Conservation (phyloP, 2,113 vertebrate genomes). For the Pagrus major region DNA sequence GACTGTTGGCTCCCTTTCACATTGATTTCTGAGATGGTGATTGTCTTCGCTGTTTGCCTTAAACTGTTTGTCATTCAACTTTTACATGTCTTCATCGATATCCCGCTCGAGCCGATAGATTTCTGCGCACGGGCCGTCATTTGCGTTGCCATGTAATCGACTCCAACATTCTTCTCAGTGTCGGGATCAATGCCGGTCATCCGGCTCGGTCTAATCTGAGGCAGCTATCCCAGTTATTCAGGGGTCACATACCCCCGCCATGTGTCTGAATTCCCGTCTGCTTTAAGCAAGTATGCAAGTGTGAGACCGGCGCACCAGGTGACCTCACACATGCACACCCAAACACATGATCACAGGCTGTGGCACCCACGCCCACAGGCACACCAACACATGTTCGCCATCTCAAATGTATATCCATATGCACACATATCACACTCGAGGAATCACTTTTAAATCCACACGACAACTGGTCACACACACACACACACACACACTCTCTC, state of each 20-base stretch:
- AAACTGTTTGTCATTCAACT: conserved; percentile 72
- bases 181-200: conserved; percentile 68
- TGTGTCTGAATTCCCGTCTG: conserved; percentile 71
- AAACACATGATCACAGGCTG: too few relatives aligned
- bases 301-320: conserved; percentile 24
- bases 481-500: conserved; percentile 26
- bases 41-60: conserved; percentile 58
- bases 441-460: conserved; percentile 50
- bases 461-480: conserved; percentile 68
- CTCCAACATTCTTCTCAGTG: conserved; percentile 49
- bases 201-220: conserved; percentile 64
- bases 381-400: conserved; percentile 46
- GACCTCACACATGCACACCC: conserved; percentile 31
- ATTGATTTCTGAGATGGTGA: conserved; percentile 68
- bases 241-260: conserved; percentile 58
- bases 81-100: conserved; percentile 64
- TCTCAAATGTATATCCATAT: conserved; percentile 27
- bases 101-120: conserved; percentile 54
- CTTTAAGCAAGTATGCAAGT: conserved; percentile 46
- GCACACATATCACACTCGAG: conserved; percentile 39
- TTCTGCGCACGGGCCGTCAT: conserved; percentile 14
- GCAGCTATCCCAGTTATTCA: conserved; percentile 59
- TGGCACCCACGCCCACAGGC: conserved; percentile 1
- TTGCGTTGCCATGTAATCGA: conserved; percentile 59
- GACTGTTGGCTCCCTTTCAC: conserved; percentile 56